Conservation (phyloP, 2,797 vertebrate species). For the Chelonia mydas region DNA sequence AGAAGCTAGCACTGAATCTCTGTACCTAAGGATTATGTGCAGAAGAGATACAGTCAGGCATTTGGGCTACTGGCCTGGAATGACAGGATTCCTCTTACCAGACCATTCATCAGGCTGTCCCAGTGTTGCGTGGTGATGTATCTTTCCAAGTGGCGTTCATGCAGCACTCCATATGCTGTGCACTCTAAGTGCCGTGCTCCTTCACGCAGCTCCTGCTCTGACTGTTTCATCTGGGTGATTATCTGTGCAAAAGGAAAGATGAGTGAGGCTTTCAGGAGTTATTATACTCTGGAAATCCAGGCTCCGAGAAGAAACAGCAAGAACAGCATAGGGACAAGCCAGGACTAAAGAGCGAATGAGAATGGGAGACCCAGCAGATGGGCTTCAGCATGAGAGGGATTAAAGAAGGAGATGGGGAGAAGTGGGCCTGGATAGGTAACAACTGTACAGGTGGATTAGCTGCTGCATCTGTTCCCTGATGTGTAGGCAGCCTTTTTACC, state of each 20-base stretch:
- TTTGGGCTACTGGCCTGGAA: neutral
- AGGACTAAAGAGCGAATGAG: neutral
- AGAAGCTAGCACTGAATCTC: neutral
- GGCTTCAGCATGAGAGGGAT: neutral
- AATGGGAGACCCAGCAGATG: neutral
- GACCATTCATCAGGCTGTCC: slow-evolving; percentile 78
- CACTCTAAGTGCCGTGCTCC: slow-evolving; percentile 81
- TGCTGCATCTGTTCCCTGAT: neutral
- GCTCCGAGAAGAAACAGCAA: neutral
- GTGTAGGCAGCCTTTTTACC: neutral
- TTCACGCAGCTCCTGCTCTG: slow-evolving; percentile 73
- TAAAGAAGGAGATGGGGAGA: neutral
- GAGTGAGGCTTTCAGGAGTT: neutral
- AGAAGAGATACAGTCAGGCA: neutral
- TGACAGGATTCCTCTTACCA: slow-evolving; percentile 49
- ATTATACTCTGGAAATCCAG: neutral
- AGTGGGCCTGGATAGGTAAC: neutral
- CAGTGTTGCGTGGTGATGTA: slow-evolving; percentile 85
- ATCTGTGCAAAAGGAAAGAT: slow-evolving; percentile 78
- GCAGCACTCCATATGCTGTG: slow-evolving; percentile 83
- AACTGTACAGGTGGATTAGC: neutral
- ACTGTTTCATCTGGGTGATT: slow-evolving; percentile 74
- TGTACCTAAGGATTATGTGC: neutral
- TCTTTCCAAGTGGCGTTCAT: slow-evolving; percentile 78
- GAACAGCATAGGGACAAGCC: slow-evolving; percentile 11